Base-by-base conservation (phyloP, 2,113 vertebrate species). In the Psilopsiagon aymara region DNA sequence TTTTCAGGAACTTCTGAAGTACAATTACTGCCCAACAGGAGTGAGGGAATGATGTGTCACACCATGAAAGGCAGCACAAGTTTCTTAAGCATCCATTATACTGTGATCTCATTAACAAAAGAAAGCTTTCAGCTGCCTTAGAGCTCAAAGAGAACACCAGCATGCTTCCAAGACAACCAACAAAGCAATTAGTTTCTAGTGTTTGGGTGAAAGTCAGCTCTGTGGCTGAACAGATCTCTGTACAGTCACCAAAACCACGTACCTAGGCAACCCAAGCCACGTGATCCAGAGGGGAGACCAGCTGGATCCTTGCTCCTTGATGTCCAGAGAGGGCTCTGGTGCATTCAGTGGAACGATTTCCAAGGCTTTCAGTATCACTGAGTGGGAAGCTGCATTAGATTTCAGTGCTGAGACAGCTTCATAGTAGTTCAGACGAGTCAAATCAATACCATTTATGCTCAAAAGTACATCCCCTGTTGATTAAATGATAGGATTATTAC, bases 261-360 rank as follows among this genome's bases (percentile, higher is more conserved):
- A 99, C 99, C 98, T 99, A 1, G 99, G 99, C 92, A 99, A 94
- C 31, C 98, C 98, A 4, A 99, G 98, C 99, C 99, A 99, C 4
- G 97, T 98, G 62, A 98, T 98, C 99, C 99, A 99, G 78, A 99
- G 97, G 3, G 99, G 99, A 33, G 98, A 98, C 99, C 99, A 99
- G 95, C 98, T 98, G 63, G 98, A 97, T 17, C 95, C 92, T 11
- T 98, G 98, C 17, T 99, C 98, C 29, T 97, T 97, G 13, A 92
- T 97, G 18, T 99, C 98, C 63, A n/a, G 84, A 62, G 86, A 21
- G 2, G 76, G 43, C 78, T 99, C 99, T 46, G 97, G 27, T 2
- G 97, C 96, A 28, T 98, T 98, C 51, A 93, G 82, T 2, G 67
- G 39, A 12, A 98, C 15, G 35, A 99, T 98, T 93, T 99, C 99